These are phyloP conservation scores for Catocala nupta DNA, from an alignment of 2,888 invertebrate genomes.

Conservation along the genomic window DNA sequence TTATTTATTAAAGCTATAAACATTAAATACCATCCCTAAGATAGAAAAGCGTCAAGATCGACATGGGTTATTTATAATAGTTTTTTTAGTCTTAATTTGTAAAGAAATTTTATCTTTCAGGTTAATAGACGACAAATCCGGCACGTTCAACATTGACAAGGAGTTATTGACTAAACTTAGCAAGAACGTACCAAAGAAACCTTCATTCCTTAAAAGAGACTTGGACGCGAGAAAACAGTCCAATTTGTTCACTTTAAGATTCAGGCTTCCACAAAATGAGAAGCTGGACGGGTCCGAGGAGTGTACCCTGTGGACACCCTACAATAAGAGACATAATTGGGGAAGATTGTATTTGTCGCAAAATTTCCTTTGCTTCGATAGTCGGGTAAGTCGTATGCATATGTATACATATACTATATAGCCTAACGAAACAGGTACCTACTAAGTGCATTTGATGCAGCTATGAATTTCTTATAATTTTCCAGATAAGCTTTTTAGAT, in stretches of 20 bases:
- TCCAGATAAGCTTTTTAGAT: too few relatives aligned
- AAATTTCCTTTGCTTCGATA: constrained; percentile 98
- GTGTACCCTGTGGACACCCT: constrained; percentile 97
- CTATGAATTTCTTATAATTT: too few relatives aligned
- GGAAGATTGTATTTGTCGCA: constrained; percentile 97
- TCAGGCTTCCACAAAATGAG: constrained; percentile 95
- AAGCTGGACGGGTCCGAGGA: constrained; percentile 98
- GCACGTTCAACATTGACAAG: constrained; percentile 95
- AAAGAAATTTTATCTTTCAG: constrained; percentile 79
- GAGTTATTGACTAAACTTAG: constrained; percentile 94
- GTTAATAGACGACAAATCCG: constrained; percentile 96
- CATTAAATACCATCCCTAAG: too few relatives aligned
- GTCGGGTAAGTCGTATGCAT: constrained; percentile 90
- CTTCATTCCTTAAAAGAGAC: constrained; percentile 97
- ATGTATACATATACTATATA: background rate
- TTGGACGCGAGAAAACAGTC: constrained; percentile 98
- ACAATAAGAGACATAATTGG: constrained; percentile 95
- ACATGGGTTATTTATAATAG: too few relatives aligned
- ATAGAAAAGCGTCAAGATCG: too few relatives aligned
- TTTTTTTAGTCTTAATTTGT: too few relatives aligned
- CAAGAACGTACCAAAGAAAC: constrained; percentile 95
- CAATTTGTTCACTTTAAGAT: constrained; percentile 94
- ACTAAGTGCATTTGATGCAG: too few relatives aligned
- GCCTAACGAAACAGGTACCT: too few relatives aligned
- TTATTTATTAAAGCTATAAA: too few relatives aligned